Evolutionary conservation across 2,888 invertebrate species (phyloP), one percentile per base, ranked within the genome.

Genomic region (Saturnia japonica): DNA sequence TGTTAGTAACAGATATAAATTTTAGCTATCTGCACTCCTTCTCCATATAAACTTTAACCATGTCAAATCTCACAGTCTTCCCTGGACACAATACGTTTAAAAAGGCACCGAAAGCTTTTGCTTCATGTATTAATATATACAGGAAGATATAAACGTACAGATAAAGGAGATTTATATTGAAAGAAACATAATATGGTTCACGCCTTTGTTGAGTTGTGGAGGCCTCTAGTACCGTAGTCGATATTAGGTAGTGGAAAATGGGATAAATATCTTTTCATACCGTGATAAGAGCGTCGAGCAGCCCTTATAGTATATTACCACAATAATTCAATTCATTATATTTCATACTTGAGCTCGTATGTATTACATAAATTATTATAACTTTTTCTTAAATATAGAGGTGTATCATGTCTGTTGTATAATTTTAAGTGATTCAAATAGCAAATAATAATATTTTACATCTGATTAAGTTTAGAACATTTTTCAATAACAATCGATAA

Each of bases 241-340:
- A 25, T 60, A 60, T 60, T 28, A 12, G 28, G 28, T 60, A 60
- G 57, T 60, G 57, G 57, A 60, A 57, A 60, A 60, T 60, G 57
- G 57, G 28, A 28, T n/a, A 60, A 57, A 28, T 9, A 28, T 60
- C 28, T 60, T 60, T 60, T 60, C 57, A 60, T 60, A 28, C 14
- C 57, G 25, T 6, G 57, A 60, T 60, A 60, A 25, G 28, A 60
- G 25, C 28, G 3, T 14, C 12, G 28, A 60, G 14, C 25, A 6
- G 12, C 12, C 25, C 2, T 28, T 60, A 12, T 28, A 14, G 25
- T 25, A 57, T 12, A 57, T 57, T 57, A 60, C 57, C 25, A 28
- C 4, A 28, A 60, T 60, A 60, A 14, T 25, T 28, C 8, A 22
- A 11, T 54, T 6, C 8, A 22, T 60, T 60, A 60, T 28, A 54